Percentiles rank a stretch among this genome's conserved stretches.
Conservation (phyloP, 2,797 vertebrate genomes). For the Gymnoscopelus microlampas region DNA sequence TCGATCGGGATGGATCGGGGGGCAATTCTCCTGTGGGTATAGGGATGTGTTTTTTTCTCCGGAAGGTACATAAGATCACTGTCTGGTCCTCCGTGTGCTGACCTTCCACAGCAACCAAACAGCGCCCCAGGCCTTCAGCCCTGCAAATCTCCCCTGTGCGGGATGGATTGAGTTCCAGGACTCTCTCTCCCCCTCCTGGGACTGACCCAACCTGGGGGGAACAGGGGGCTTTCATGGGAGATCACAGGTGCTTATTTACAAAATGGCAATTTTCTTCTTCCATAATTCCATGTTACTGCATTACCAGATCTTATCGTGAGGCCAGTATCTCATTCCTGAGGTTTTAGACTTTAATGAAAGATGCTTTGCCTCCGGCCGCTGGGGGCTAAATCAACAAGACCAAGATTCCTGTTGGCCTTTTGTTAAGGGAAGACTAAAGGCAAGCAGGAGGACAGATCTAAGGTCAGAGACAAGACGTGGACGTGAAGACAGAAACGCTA, state of each 20-base stretch:
- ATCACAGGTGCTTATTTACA: conserved; percentile 89
- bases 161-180: conserved; percentile 73
- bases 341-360: conserved; percentile 87
- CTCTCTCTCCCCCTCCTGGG: conserved; percentile 71
- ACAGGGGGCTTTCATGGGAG: conserved; percentile 81
- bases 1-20: neutral
- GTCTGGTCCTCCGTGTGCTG: conserved; percentile 61
- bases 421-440: conserved; percentile 77
- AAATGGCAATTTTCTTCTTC: conserved; percentile 87
- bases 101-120: conserved; percentile 66
- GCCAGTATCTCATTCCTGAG: conserved; percentile 85
- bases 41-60: conserved; percentile 73
- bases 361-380: conserved; percentile 79
- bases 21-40: conserved; percentile 55
- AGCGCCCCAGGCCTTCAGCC: conserved; percentile 63
- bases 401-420: conserved; percentile 78
- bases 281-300: conserved; percentile 87
- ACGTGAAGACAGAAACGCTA: conserved; percentile 60
- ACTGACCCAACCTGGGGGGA: conserved; percentile 75
- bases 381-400: conserved; percentile 81
- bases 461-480: conserved; percentile 67
- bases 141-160: conserved; percentile 70
- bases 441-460: conserved; percentile 51
- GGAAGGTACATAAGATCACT: conserved; percentile 69
- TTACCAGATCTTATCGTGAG: conserved; percentile 85